These are phyloP conservation scores for Chloebia gouldiae DNA, from an alignment of 2,113 vertebrate genomes.

Conservation along the genomic window DNA sequence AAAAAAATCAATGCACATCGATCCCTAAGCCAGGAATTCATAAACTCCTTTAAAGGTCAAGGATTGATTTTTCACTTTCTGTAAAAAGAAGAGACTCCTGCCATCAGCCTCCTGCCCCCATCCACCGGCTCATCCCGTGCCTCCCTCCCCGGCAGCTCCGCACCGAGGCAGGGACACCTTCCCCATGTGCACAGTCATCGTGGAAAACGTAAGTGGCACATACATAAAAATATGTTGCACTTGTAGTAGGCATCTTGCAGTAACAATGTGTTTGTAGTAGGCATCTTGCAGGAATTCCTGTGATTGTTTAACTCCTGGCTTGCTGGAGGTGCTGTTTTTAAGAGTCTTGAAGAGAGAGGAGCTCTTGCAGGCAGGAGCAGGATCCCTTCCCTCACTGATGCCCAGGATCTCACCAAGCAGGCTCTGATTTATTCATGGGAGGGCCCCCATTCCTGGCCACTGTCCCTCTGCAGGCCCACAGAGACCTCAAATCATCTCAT, in stretches of 20 bases:
- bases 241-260: neutral
- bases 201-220: neutral
- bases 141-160: neutral
- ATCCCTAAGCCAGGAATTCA: conserved; percentile 78
- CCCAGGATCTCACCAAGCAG: neutral
- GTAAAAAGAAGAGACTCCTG: conserved; percentile 66
- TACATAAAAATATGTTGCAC: neutral
- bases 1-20: conserved; percentile 75
- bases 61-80: conserved; percentile 75
- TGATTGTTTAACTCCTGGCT: neutral
- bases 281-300: neutral
- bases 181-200: rapidly evolving
- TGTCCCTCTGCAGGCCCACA: neutral
- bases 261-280: neutral
- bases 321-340: neutral
- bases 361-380: neutral
- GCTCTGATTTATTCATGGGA: neutral
- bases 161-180: rapidly evolving
- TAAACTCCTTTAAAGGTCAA: conserved; percentile 83
- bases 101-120: conserved; percentile 1
- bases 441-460: rapidly evolving
- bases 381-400: no score
- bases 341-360: neutral
- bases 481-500: neutral
- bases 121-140: neutral